A percentile compares a stretch with the other conserved stretches of the same genome.
phyloP scores from a whole-genome alignment of 2,888 invertebrate genomes.

The Mimas tiliae region DNA sequence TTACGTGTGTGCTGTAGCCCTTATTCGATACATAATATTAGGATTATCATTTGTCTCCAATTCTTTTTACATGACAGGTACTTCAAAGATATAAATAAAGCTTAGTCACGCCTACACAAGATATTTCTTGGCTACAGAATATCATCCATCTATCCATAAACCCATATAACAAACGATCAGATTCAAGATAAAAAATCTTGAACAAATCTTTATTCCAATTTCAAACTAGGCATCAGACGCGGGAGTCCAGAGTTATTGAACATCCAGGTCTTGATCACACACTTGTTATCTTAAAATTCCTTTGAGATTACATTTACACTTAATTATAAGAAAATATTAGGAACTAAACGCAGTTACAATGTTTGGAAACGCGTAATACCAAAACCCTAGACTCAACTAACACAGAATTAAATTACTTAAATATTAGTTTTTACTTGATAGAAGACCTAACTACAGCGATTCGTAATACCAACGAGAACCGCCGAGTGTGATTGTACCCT shows the following conservation, averaged over 20 bases:
- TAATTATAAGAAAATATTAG: slow-evolving; percentile 4
- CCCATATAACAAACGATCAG: background rate
- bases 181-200: background rate
- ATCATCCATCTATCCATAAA: background rate
- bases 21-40: too few species aligned
- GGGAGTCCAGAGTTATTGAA: too few species aligned
- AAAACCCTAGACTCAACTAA: slow-evolving; percentile 6
- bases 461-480: background rate
- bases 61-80: too few species aligned
- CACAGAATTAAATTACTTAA: slow-evolving; percentile 3
- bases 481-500: background rate
- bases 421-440: background rate
- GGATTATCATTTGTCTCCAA: too few species aligned
- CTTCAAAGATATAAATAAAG: too few species aligned
- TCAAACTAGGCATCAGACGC: too few species aligned
- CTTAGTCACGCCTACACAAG: too few species aligned
- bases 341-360: slow-evolving; percentile 16
- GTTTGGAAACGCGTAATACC: slow-evolving; percentile 13
- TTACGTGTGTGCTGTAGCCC: too few species aligned
- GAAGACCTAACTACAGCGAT: slow-evolving; percentile 11
- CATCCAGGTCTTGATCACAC: too few species aligned
- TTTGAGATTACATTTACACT: slow-evolving; percentile 14
- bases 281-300: background rate
- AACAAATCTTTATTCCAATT: background rate
- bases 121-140: background rate